Evolutionary conservation across 53 echinoderm and acorn worm genomes (phyloP), one percentile per base, ranked within the genome.

Genomic region (Hippasteria phrygiana): DNA sequence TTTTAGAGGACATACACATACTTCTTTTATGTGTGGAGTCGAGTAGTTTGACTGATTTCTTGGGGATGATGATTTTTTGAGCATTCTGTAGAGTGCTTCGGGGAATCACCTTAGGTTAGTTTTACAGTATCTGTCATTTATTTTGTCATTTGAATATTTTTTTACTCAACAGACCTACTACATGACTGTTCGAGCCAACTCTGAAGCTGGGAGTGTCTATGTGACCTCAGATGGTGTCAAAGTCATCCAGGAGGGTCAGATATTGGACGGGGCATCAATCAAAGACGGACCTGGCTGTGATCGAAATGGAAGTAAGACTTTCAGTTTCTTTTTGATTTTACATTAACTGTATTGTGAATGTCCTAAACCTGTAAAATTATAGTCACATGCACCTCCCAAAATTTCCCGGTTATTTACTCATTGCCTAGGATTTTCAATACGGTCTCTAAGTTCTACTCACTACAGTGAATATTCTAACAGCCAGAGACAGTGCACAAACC

Each of bases 261-360:
- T 40, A 37, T 22, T 81, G 32, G 47, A 42, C 18, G 90, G 74
- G 5, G 83, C 83, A 8, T 3, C 28, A 5, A 36, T 90, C 43
- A 71, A 55, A 55, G 90, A 90, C 32, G 90, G 90, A 24, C 71
- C 59, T 3, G 90, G 82, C 10, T 90, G 90, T 65, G 77, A 62
- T 62, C 64, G 51, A 76, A 65, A 35, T 24, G 45, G 35, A 24
- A 47, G 76, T 88, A 87, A 87, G 56, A 7, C 20, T 3, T 35
- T 51, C 8, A 10, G 3, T 43, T 74, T 2, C 0, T 51, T 16
- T 51, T 20, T 14, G 14, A n/a, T n/a, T n/a, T n/a, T n/a, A n/a
- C n/a, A n/a, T n/a, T n/a, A n/a, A n/a, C n/a, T n/a, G n/a, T n/a
- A n/a, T n/a, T n/a, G n/a, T n/a, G n/a, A n/a, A n/a, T n/a, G n/a